These are phyloP conservation scores for Nymphalis c-album DNA, from an alignment of 2,888 invertebrate genomes.

Conservation along the genomic window DNA sequence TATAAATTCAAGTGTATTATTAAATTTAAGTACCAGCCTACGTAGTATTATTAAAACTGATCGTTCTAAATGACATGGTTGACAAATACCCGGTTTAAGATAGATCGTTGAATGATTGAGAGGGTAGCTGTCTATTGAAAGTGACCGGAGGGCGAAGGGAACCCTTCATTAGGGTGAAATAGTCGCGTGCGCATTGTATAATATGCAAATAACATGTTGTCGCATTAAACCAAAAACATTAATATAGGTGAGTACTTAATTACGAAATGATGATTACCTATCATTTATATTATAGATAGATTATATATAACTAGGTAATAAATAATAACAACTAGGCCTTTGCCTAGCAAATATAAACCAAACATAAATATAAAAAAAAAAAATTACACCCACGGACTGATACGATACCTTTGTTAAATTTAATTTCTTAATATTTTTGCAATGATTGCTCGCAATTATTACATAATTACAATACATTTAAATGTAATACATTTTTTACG, in stretches of 20 bases:
- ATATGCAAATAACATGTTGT: conserved; percentile 33
- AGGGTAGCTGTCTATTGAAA: conserved; percentile 58
- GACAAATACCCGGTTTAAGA: conserved; percentile 46
- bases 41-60: conserved; percentile 23
- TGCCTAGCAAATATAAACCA: too few relatives aligned
- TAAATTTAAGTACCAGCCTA: conserved; percentile 9
- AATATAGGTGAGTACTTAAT: background rate
- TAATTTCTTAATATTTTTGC: too few relatives aligned
- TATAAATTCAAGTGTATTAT: conserved; percentile 13
- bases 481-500: too few relatives aligned
- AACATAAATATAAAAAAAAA: too few relatives aligned
- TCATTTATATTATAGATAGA: too few relatives aligned
- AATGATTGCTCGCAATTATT: too few relatives aligned
- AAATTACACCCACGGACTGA: too few relatives aligned
- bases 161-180: conserved; percentile 59
- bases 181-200: conserved; percentile 62
- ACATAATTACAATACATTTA: too few relatives aligned
- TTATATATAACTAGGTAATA: too few relatives aligned
- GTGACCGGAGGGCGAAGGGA: conserved; percentile 57
- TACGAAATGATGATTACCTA: background rate
- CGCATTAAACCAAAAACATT: background rate
- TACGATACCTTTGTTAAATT: too few relatives aligned
- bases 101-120: conserved; percentile 63
- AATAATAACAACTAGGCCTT: too few relatives aligned
- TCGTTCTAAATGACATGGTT: conserved; percentile 33